phyloP scores from a whole-genome alignment of 2,888 invertebrate genomes.

The Ophion obscuratus region DNA sequence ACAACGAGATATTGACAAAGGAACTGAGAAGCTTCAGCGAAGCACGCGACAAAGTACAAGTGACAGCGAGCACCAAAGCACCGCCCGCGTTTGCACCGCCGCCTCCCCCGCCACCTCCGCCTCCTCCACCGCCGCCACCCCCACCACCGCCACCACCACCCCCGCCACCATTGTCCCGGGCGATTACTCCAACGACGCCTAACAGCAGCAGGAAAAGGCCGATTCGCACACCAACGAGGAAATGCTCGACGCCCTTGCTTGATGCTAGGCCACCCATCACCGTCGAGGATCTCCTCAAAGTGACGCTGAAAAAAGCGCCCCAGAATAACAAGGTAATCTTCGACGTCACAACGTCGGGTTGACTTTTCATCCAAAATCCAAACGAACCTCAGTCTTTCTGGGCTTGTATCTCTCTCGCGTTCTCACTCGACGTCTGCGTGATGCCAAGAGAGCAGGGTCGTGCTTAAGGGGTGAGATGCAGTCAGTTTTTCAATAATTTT shows the following conservation, averaged over 20 bases:
- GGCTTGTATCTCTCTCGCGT: not conserved
- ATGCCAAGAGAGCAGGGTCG: too few species aligned
- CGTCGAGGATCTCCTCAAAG: slow-evolving; percentile 81
- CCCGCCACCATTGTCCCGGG: slow-evolving; percentile 51
- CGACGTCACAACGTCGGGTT: not conserved
- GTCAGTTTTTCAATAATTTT: too few species aligned
- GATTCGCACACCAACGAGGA: slow-evolving; percentile 72
- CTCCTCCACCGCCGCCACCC: slow-evolving; percentile 62
- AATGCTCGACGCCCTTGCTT: slow-evolving; percentile 74
- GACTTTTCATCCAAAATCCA: not conserved
- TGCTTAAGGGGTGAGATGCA: too few species aligned
- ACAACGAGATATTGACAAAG: slow-evolving; percentile 70
- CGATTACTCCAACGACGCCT: slow-evolving; percentile 71
- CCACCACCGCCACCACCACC: slow-evolving; percentile 67
- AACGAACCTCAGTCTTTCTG: not conserved
- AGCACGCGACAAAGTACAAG: slow-evolving; percentile 65
- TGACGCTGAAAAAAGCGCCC: slow-evolving; percentile 80
- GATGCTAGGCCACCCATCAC: slow-evolving; percentile 79
- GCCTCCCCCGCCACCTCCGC: slow-evolving; percentile 70
- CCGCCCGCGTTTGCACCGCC: slow-evolving; percentile 47
- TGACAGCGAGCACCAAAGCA: slow-evolving; percentile 41
- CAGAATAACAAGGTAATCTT: slow-evolving; percentile 74
- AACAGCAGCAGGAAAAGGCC: slow-evolving; percentile 64
- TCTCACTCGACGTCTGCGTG: too few species aligned
- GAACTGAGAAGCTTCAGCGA: slow-evolving; percentile 73